Evolutionary conservation across 2,888 invertebrate species (phyloP), one percentile per base, ranked within the genome.

Genomic region (Callyntrura sp.): DNA sequence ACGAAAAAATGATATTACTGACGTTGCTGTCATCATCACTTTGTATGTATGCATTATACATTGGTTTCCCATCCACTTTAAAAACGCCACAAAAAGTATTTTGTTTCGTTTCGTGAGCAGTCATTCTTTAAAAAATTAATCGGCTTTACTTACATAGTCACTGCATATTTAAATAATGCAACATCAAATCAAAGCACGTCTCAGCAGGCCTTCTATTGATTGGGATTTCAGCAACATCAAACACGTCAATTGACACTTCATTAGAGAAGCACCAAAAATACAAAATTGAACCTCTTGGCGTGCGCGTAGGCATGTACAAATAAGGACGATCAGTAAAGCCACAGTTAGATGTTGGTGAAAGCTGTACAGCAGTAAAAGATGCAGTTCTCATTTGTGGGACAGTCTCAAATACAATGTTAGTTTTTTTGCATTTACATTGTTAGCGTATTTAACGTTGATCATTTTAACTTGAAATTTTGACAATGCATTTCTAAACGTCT

Each of bases 161-260:
- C n/a, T n/a, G n/a, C n/a, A n/a, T n/a, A n/a, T n/a, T n/a, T n/a
- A n/a, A n/a, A n/a, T 20, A 28, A 17, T 78, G 78, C 14, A 60
- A 9, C 23, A 65, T 11, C 8, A 45, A 43, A 43, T 28, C 14
- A 51, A 28, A n/a, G 55, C 25, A 78, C 25, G 28, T 0, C 35
- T n/a, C 35, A 65, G n/a, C 65, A 65, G 65, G 28, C 91, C 85
- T 86, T 90, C 90, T 90, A 91, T 91, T 91, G 91, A 92, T 90
- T 91, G 85, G 57, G 88, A 91, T 87, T 90, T 91, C 81, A 91
- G 87, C 84, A 57, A 12, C 28, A 55, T 82, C 73, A 60, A 55
- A 79, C 45, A 20, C 45, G 57, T 84, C 84, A 70, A 70, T 84
- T 17, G 28, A 65, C 84, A 55, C 70, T 55, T 78, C 78, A 78